phyloP scores from a whole-genome alignment of 1,140 invertebrate species.

The Condylostylus longicornis region DNA sequence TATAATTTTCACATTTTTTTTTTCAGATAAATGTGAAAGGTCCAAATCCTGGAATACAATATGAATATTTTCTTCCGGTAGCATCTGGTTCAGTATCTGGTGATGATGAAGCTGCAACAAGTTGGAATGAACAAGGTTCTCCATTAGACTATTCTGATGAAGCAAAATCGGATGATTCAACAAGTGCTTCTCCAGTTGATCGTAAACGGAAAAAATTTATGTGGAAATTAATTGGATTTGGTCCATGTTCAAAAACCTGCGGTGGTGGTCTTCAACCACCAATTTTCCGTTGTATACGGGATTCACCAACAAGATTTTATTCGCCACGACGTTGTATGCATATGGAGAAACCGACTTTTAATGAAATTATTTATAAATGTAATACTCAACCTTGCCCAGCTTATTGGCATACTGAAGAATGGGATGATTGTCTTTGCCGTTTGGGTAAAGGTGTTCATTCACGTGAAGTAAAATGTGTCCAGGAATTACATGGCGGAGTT shows the following conservation, averaged over 20 bases:
- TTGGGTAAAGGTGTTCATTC: conserved; percentile 40
- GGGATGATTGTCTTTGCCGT: conserved; percentile 37
- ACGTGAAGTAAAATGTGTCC: conserved; percentile 41
- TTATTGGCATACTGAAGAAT: conserved; percentile 27
- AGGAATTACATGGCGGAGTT: conserved; percentile 32
- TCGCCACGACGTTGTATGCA: conserved; percentile 46
- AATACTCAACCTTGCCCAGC: conserved; percentile 51
- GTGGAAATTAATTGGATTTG: conserved; percentile 64
- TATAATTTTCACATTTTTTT: conserved; percentile 2
- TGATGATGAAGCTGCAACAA: conserved; percentile 12
- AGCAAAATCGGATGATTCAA: conserved; percentile 2
- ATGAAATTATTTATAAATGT: conserved; percentile 42
- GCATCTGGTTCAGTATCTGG: conserved; percentile 23
- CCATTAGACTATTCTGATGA: conserved; percentile 8
- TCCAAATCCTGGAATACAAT: conserved; percentile 63
- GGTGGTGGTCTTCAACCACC: conserved; percentile 59
- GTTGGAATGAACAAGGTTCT: conserved; percentile 15
- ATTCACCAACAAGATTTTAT: conserved; percentile 41
- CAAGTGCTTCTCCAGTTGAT: conserved; percentile 14
- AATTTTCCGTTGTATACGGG: conserved; percentile 45
- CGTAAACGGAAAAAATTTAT: conserved; percentile 44
- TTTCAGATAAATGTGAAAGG: conserved; percentile 55
- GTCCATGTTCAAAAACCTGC: conserved; percentile 59
- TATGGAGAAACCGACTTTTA: conserved; percentile 37
- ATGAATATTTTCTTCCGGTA: conserved; percentile 57